Base-by-base conservation (phyloP, 2,888 invertebrate species). In the Lordiphosa fenestrarum region DNA sequence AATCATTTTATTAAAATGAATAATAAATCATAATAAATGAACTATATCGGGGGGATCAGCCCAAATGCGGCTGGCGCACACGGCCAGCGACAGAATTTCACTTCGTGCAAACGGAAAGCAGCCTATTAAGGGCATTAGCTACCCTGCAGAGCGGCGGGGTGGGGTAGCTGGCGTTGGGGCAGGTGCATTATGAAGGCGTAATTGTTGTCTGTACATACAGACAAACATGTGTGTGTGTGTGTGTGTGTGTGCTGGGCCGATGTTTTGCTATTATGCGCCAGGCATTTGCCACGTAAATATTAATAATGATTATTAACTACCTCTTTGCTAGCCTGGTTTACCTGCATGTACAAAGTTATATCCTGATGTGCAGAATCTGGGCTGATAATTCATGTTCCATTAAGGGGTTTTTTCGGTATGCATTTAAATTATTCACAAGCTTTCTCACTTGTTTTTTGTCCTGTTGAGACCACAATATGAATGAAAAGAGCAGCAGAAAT, bases 261-360 rank as follows among this genome's bases (percentile, higher is more conserved):
- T 54, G 57, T 46, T 76, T 76, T 62, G 60, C 54, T 64, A 59
- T 61, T 71, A 54, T 75, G 54, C 59, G 42, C 35, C 59, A 58
- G 39, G 47, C 59, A 56, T 57, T 62, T 51, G 52, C 63, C 63
- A 66, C 64, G 66, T 58, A 66, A 62, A 71, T 65, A 62, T 69
- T 78, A 71, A 70, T 76, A 76, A 82, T 69, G 57, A 61, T 74
- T 82, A 82, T 78, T 74, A 71, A 69, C 66, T 66, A 30, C 30
- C 9, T 9, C 65, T 68, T 66, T 71, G 58, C 52, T 39, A 68
- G 58, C 9, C 9, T 3, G 30, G 9, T 30, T 9, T 9, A 25
- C 19, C 30, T 25, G 64, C 51, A 58, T 15, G 58, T 49, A 39
- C 58, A 55, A 25, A 41, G 37, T n/a, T 23, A 40, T 40, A 53